These are phyloP conservation scores for Oryctolagus cuniculus DNA, from an alignment of 2,113 vertebrate genomes.

Conservation along the genomic window mOryCun1.1 NC_091432.1:78592501-78593000, in stretches of 20 bases:
- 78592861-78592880: background rate
- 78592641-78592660: background rate
- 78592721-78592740: background rate
- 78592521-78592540: too few species aligned
- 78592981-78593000: background rate
- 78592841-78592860: background rate
- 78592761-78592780: background rate
- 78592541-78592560: background rate
- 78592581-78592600: background rate
- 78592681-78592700: background rate
- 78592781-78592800: background rate
- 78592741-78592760: background rate
- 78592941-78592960: background rate
- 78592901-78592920: background rate
- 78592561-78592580: background rate
- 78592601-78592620: background rate
- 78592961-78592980: background rate
- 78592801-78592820: background rate
- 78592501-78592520: too few species aligned
- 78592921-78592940: background rate
- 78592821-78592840: background rate
- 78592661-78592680: background rate
- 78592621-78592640: background rate
- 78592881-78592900: background rate
- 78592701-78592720: background rate